Evolutionary conservation across 2,888 invertebrate genomes (phyloP).

Genomic region (Campoletis raptor): DNA sequence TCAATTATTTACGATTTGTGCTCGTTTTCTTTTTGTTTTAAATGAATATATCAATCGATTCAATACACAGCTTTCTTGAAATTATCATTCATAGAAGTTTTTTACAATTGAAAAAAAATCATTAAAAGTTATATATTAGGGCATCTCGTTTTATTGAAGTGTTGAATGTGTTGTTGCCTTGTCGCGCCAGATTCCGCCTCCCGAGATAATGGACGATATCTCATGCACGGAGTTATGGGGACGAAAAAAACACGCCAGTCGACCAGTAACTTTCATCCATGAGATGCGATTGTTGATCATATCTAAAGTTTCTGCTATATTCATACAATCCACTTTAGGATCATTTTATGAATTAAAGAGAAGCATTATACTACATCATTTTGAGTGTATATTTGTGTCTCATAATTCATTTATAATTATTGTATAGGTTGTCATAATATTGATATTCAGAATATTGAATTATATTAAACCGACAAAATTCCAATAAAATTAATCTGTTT

Average conservation of each 20-base stretch:
- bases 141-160: neutral
- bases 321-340: neutral
- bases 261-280: conserved; percentile 9
- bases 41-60: neutral
- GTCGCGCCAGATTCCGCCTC: conserved; percentile 38
- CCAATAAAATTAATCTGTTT: no score
- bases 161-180: conserved; percentile 2
- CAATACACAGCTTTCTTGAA: neutral
- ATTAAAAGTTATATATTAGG: neutral
- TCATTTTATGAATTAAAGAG: neutral
- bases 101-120: neutral
- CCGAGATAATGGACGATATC: conserved; percentile 18
- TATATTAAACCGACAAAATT: no score
- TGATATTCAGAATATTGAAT: no score
- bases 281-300: neutral
- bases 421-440: no score
- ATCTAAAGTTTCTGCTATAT: neutral
- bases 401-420: neutral
- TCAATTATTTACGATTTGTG: neutral
- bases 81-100: neutral
- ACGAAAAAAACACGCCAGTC: neutral
- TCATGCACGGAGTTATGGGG: neutral
- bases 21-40: neutral
- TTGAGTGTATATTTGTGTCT: neutral
- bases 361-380: neutral